These are phyloP conservation scores for Sternarchorhynchus goeldii DNA, from an alignment of 2,797 vertebrate species.

Conservation along the genomic window DNA sequence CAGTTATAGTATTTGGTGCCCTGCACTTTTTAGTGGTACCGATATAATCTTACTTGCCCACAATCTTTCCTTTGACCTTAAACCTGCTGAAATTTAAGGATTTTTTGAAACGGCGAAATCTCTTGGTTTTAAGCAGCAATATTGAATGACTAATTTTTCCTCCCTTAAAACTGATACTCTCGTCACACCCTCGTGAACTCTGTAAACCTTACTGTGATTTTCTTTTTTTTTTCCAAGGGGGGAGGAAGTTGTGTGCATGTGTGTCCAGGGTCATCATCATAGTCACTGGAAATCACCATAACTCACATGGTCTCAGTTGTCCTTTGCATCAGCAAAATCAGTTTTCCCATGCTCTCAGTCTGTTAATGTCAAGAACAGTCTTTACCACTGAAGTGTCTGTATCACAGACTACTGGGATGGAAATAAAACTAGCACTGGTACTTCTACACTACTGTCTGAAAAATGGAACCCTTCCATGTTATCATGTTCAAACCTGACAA, in stretches of 20 bases:
- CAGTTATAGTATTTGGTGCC: too few relatives aligned
- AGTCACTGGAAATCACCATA: conserved; percentile 11
- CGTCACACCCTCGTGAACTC: not conserved
- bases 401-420: too few relatives aligned
- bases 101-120: not conserved
- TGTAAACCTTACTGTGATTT: not conserved
- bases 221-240: not conserved
- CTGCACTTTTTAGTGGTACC: too few relatives aligned
- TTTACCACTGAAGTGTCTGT: not conserved
- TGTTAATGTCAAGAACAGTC: not conserved
- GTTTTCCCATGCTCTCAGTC: not conserved
- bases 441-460: too few relatives aligned
- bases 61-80: not conserved
- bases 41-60: not conserved
- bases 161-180: not conserved
- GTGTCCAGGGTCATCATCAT: not conserved
- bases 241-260: conserved; percentile 7
- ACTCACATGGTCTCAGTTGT: not conserved
- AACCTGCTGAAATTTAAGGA: not conserved
- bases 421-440: too few relatives aligned
- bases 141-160: not conserved
- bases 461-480: too few relatives aligned
- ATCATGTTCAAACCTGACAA: not conserved
- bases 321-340: not conserved
- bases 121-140: not conserved